These are phyloP conservation scores for Gryon sp. DNA, from an alignment of 1,140 invertebrate genomes.

Conservation along the genomic window DNA sequence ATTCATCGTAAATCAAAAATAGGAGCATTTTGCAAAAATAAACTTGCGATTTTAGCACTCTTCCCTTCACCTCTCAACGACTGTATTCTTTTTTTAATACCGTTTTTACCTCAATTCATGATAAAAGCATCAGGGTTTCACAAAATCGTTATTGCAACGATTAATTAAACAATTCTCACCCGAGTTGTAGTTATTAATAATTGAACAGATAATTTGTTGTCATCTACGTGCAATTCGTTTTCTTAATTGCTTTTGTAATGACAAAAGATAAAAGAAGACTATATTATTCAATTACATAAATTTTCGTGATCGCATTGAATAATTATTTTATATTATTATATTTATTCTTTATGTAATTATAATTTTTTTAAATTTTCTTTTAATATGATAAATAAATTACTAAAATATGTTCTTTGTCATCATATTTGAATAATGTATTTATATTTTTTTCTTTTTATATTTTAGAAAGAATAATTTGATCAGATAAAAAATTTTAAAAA, in stretches of 20 bases:
- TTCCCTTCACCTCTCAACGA: background rate
- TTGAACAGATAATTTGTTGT: conserved; percentile 2
- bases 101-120: background rate
- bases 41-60: background rate
- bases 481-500: too few species aligned
- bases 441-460: too few species aligned
- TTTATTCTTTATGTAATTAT: conserved; percentile 5
- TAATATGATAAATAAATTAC: too few species aligned
- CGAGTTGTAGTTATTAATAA: conserved; percentile 2
- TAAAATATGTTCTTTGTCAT: too few species aligned
- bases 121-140: background rate
- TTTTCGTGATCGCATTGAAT: background rate
- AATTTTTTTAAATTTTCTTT: conserved; percentile 29
- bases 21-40: background rate
- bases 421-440: too few species aligned
- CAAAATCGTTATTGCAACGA: background rate
- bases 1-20: background rate
- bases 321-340: background rate
- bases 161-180: background rate
- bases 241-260: conserved; percentile 4
- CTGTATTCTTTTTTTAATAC: too few species aligned
- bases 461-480: too few species aligned
- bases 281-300: conserved; percentile 3
- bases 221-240: background rate
- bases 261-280: background rate